A percentile compares a stretch with the other conserved stretches of the same genome.
phyloP scores from a whole-genome alignment of 1,140 invertebrate genomes.

The Archegozetes longisetosus region DNA sequence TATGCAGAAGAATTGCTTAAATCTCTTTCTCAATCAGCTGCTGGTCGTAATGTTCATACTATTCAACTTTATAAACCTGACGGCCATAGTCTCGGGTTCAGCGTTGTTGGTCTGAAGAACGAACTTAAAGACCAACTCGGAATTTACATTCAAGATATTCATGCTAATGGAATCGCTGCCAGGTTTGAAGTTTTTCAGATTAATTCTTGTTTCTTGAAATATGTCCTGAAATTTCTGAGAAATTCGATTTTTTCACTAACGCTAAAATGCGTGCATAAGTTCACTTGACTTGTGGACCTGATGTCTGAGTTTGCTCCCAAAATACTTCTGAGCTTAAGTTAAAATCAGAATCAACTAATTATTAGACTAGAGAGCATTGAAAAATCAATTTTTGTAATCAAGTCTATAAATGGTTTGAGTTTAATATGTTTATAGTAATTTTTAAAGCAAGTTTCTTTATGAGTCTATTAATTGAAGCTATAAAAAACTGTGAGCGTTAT shows the following conservation, averaged over 20 bases:
- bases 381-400: no score
- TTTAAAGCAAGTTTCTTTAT: no score
- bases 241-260: not conserved
- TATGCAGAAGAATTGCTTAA: constrained; percentile 46
- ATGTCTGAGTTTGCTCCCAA: not conserved
- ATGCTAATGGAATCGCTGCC: constrained; percentile 50
- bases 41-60: constrained; percentile 41
- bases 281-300: not conserved
- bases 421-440: no score
- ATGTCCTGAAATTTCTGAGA: not conserved
- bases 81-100: constrained; percentile 54
- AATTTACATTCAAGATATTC: constrained; percentile 60
- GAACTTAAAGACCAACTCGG: constrained; percentile 52
- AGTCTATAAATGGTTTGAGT: no score
- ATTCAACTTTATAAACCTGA: constrained; percentile 50
- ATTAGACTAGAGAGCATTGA: no score
- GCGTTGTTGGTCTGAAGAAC: constrained; percentile 50
- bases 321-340: not conserved
- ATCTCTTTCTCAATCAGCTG: constrained; percentile 42
- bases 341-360: not conserved
- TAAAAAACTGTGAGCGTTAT: no score
- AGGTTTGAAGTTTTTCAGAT: constrained; percentile 35
- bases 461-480: no score
- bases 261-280: not conserved
- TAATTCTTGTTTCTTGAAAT: not conserved